Conservation (phyloP, 2,113 vertebrate species). For the Pagrus major region DNA sequence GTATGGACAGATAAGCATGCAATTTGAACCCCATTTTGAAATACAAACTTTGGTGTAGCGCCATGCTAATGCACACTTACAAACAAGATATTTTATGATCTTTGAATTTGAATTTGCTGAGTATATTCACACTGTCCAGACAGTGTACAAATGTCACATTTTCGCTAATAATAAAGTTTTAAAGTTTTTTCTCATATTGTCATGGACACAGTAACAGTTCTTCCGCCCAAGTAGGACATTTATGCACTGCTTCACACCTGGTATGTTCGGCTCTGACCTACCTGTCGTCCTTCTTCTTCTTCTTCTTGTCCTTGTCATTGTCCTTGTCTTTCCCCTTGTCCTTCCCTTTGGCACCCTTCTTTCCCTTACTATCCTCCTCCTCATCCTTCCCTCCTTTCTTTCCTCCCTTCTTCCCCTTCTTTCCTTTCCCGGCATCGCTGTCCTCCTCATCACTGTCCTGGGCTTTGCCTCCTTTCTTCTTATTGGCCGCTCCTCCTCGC, state of each 20-base stretch:
- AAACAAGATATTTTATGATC: too few relatives aligned
- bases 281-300: constrained; percentile 83
- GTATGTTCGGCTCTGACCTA: constrained; percentile 27
- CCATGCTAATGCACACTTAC: too few relatives aligned
- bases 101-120: background rate
- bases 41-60: too few relatives aligned
- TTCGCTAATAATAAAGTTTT: background rate
- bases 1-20: too few relatives aligned
- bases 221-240: too few relatives aligned
- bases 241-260: too few relatives aligned
- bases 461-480: constrained; percentile 71
- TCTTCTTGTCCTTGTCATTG: constrained; percentile 79
- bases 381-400: constrained; percentile 77
- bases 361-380: constrained; percentile 71
- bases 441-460: constrained; percentile 72
- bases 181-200: background rate
- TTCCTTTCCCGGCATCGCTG: constrained; percentile 66
- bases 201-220: background rate
- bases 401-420: constrained; percentile 68
- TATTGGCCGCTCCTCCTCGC: constrained; percentile 66
- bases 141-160: background rate
- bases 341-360: constrained; percentile 74
- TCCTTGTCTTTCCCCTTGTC: constrained; percentile 75
- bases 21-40: too few relatives aligned
- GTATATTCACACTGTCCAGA: background rate